Evolutionary conservation across 2,797 vertebrate species (phyloP), one percentile per base, ranked within the genome.

Genomic region (Tadarida brasiliensis): DNA sequence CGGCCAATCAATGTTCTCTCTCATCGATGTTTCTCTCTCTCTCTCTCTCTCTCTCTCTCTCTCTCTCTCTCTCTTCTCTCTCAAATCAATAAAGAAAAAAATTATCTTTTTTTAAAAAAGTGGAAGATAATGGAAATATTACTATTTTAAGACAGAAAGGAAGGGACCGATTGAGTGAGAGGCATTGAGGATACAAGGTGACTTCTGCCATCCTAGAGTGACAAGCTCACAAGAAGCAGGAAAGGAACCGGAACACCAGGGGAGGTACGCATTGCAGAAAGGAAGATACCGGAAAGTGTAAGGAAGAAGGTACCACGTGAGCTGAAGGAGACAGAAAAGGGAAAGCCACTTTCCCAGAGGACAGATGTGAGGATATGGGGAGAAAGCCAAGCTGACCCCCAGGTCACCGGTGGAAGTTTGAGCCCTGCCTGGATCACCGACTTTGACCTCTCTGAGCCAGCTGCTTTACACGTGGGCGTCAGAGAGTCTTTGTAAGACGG

Each of bases 101-200:
- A 44, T n/a, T n/a, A 44, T 4, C 6, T 44, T 44, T 4, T 44
- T 44, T 44, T 7, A 44, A 44, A 44, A 49, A 44, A 89, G n/a
- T 59, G 57, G 54, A 77, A 91, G 65, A 86, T n/a, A n/a, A 93
- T 61, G 39, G 20, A 71, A 91, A 80, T 59, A 61, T 30, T 65
- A 35, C 73, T 74, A 54, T 54, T 74, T 82, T 49, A 77, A 77
- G 56, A 92, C 22, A 77, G 71, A 67, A 91, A 83, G 76, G 61
- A 77, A 90, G 47, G 61, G 82, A 49, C 19, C 67, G 24, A 10
- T 5, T 47, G 63, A 47, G 70, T 47, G 47, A 65, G 44, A 78
- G 80, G 77, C 57, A n/a, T 0, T 17, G 65, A 88, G 57, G 74
- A 61, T 54, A n/a, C 11, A 65, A 39, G 20, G 84, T 57, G 67